A percentile compares a stretch with the other conserved stretches of the same genome.
phyloP scores from a whole-genome alignment of 2,113 vertebrate genomes.

The Sebastes fasciatus region DNA sequence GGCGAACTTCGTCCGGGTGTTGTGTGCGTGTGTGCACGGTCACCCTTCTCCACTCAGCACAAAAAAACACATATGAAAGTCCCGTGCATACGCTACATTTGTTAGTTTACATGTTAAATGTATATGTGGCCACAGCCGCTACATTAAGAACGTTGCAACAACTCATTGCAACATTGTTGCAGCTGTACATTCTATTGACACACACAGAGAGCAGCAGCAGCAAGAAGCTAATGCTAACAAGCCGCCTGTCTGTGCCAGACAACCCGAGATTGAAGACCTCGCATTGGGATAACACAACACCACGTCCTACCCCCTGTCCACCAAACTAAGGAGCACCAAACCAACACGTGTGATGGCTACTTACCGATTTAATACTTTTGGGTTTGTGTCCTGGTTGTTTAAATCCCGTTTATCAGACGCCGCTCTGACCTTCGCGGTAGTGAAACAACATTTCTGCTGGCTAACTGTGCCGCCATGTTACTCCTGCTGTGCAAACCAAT shows the following conservation, averaged over 20 bases:
- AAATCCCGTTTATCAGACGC: conserved; percentile 76
- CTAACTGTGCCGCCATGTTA: conserved; percentile 88
- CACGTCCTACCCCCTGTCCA: conserved; percentile 13
- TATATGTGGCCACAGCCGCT: background rate
- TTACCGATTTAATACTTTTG: conserved; percentile 68
- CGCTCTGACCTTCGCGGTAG: conserved; percentile 86
- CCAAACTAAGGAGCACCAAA: background rate
- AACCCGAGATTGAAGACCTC: conserved; percentile 81
- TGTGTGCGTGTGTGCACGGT: conserved; percentile 55
- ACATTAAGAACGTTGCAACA: no score
- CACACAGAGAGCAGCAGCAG: conserved; percentile 48
- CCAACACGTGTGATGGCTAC: conserved; percentile 48
- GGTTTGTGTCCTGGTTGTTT: conserved; percentile 65
- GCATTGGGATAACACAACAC: conserved; percentile 66
- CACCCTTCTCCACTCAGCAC: conserved; percentile 73
- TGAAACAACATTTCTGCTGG: conserved; percentile 85
- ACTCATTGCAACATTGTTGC: no score
- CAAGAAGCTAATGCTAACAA: conserved; percentile 72
- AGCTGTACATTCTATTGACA: conserved; percentile 38
- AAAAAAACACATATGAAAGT: conserved; percentile 67
- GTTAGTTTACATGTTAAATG: background rate
- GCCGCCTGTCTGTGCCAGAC: conserved; percentile 77
- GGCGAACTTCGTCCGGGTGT: conserved; percentile 73
- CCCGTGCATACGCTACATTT: conserved; percentile 33
- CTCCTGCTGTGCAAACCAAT: conserved; percentile 83